phyloP scores from a whole-genome alignment of 2,797 vertebrate species.

The Sciaenops ocellatus region DNA sequence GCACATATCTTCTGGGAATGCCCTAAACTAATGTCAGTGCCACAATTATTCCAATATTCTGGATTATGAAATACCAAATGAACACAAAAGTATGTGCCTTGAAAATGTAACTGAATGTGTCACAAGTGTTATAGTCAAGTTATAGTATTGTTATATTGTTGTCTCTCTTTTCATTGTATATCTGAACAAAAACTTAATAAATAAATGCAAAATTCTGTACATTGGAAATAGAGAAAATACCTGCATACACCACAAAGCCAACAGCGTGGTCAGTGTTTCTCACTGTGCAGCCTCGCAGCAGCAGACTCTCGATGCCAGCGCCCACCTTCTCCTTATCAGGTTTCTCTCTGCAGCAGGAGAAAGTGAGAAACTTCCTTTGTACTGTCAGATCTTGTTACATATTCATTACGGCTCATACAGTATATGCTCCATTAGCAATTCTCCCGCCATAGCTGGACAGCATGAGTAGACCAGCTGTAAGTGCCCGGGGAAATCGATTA shows the following conservation, averaged over 20 bases:
- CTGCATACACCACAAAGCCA: slow-evolving; percentile 96
- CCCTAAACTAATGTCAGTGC: no score
- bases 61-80: no score
- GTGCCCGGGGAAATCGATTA: slow-evolving; percentile 73
- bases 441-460: slow-evolving; percentile 49
- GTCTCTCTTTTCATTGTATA: no score
- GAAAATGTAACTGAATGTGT: no score
- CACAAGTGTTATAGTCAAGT: no score
- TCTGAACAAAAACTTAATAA: no score
- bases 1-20: no score
- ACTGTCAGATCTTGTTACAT: slow-evolving; percentile 72
- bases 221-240: slow-evolving; percentile 75
- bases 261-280: slow-evolving; percentile 90
- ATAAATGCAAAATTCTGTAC: no score
- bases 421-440: slow-evolving; percentile 67
- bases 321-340: slow-evolving; percentile 88
- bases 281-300: slow-evolving; percentile 94
- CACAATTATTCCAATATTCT: no score
- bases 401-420: slow-evolving; percentile 68
- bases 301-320: slow-evolving; percentile 91
- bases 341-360: slow-evolving; percentile 87
- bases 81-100: no score
- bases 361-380: slow-evolving; percentile 66
- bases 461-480: slow-evolving; percentile 56
- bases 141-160: no score